A percentile compares a stretch with the other conserved stretches of the same genome.
phyloP scores from a whole-genome alignment of 2,797 vertebrate species.

The Choloepus didactylus region DNA sequence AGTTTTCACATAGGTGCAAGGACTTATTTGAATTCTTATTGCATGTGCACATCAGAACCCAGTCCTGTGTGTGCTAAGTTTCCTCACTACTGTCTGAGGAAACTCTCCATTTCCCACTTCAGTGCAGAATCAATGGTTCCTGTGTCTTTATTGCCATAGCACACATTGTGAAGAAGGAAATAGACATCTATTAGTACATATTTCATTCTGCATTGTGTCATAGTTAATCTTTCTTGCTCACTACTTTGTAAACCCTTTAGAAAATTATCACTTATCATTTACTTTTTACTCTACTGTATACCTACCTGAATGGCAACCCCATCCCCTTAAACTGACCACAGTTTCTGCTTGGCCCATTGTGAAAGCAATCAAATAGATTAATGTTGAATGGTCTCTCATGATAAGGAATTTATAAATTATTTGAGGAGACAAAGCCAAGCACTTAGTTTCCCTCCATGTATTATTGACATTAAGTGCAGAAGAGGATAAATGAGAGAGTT shows the following conservation, averaged over 20 bases:
- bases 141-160: background rate
- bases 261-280: background rate
- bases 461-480: background rate
- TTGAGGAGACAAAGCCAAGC: background rate
- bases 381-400: background rate
- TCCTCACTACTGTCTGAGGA: background rate
- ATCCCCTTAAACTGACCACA: background rate
- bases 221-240: background rate
- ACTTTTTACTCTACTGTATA: background rate
- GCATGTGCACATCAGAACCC: too few relatives aligned
- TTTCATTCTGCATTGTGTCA: background rate
- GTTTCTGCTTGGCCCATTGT: background rate
- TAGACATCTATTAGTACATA: background rate
- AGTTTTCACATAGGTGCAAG: background rate
- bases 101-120: accelerated
- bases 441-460: background rate
- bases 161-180: background rate
- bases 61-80: background rate
- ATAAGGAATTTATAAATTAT: constrained; percentile 7
- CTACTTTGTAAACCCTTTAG: background rate
- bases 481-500: background rate
- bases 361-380: background rate
- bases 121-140: background rate
- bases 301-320: background rate
- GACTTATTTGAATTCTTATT: background rate